Evolutionary conservation across 2,888 invertebrate species (phyloP).

Genomic region (Andrena camellia): DNA sequence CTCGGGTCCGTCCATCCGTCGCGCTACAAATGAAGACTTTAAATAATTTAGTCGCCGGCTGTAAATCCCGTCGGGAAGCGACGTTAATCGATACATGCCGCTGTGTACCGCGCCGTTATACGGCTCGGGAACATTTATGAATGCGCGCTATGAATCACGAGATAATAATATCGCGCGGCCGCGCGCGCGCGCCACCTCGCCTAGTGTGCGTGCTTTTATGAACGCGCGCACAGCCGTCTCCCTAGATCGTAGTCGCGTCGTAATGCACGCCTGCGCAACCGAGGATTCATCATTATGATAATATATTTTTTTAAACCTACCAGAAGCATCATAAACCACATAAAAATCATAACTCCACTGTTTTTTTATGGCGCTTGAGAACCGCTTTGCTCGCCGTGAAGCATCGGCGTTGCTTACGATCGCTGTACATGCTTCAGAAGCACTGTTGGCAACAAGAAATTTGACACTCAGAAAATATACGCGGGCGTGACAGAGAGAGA

Average conservation of each 20-base stretch:
- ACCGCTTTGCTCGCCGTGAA: no score
- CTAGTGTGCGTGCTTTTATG: conserved; percentile 47
- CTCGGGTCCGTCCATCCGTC: conserved; percentile 74
- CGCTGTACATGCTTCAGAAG: no score
- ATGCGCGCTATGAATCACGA: conserved; percentile 82
- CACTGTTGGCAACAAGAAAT: no score
- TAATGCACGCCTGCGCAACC: conserved; percentile 9
- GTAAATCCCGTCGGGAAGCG: conserved; percentile 80
- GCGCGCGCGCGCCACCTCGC: conserved; percentile 37
- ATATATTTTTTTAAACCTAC: not conserved
- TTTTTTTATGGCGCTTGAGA: not conserved
- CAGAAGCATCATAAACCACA: conserved; percentile 11
- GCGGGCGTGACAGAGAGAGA: no score
- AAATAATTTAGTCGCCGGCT: conserved; percentile 83
- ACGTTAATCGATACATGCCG: conserved; percentile 83
- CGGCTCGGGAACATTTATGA: conserved; percentile 79
- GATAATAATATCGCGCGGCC: conserved; percentile 79
- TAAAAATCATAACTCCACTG: not conserved
- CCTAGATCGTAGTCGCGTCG: conserved; percentile 29
- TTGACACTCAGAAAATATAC: no score
- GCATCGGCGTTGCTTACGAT: no score
- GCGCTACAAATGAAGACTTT: conserved; percentile 83
- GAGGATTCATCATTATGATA: conserved; percentile 29
- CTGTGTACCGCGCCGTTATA: conserved; percentile 72
- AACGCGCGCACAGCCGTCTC: conserved; percentile 18